Percentiles rank a stretch among this genome's conserved stretches.
phyloP scores from a whole-genome alignment of 2,888 invertebrate species.

The Dicyrtoma fusca region DNA sequence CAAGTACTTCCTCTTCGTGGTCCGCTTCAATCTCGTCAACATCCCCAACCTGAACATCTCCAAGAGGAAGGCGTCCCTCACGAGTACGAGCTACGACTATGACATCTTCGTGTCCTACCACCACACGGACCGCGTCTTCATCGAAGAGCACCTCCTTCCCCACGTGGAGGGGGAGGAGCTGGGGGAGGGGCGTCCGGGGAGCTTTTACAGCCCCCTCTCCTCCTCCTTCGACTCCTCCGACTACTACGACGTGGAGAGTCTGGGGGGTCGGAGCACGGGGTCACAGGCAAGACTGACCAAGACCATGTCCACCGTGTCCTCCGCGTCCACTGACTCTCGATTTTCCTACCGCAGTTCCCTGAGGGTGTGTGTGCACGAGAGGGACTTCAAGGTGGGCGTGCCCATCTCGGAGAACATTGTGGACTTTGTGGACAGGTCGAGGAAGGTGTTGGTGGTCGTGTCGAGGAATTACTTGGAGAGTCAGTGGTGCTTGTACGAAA shows the following conservation, averaged over 20 bases:
- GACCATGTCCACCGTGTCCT: no score
- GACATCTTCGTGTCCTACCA: constrained; percentile 74
- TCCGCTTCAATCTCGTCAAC: constrained; percentile 61
- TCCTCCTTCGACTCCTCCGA: background rate
- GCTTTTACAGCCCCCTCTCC: background rate
- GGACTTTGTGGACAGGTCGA: constrained; percentile 70
- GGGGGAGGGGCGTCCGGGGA: background rate
- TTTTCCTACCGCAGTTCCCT: background rate
- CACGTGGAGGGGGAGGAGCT: constrained; percentile 64
- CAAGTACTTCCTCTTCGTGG: constrained; percentile 65
- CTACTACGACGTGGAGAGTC: background rate
- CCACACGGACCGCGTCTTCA: constrained; percentile 69
- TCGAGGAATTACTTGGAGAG: constrained; percentile 69
- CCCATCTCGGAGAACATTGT: constrained; percentile 73
- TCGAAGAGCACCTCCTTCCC: constrained; percentile 67
- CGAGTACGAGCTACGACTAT: constrained; percentile 60
- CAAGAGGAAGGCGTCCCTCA: constrained; percentile 1
- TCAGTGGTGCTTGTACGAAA: constrained; percentile 75
- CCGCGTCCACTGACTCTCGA: no score
- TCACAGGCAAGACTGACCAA: background rate
- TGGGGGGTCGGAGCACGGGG: background rate
- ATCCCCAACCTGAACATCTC: constrained; percentile 42
- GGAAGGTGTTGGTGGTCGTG: constrained; percentile 68
- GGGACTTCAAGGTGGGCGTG: constrained; percentile 73
- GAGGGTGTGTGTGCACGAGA: constrained; percentile 71